Percentiles rank a stretch among this genome's conserved stretches.
phyloP scores from a whole-genome alignment of 1,140 invertebrate species.

The Ruditapes philippinarum region DNA sequence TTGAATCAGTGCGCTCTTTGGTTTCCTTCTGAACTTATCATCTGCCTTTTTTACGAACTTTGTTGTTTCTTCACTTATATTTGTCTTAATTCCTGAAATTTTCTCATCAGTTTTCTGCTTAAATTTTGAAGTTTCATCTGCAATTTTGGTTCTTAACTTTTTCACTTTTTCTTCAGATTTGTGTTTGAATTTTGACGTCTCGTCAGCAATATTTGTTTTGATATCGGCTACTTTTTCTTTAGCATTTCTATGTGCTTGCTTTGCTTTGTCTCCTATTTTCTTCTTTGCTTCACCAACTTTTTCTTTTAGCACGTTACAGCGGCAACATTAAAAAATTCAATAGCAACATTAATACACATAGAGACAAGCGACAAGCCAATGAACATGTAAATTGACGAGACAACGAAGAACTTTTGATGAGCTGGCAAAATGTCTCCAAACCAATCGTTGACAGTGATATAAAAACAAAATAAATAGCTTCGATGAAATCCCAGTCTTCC shows the following conservation, averaged over 20 bases:
- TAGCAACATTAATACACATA: conserved; percentile 98
- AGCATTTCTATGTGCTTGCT: conserved; percentile 35
- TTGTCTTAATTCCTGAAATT: conserved; percentile 83
- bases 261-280: conserved; percentile 47
- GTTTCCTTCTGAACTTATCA: conserved; percentile 29
- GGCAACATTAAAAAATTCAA: conserved; percentile 68
- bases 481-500: conserved; percentile 94
- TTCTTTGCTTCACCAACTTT: conserved; percentile 41
- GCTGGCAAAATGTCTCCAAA: conserved; percentile 95
- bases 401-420: conserved; percentile 95
- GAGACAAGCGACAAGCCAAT: conserved; percentile 96
- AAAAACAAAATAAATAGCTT: conserved; percentile 98
- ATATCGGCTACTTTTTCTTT: conserved; percentile 86
- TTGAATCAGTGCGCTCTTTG: not conserved
- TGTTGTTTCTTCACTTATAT: conserved; percentile 52
- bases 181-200: conserved; percentile 42
- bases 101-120: conserved; percentile 79
- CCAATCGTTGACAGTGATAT: conserved; percentile 90
- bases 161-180: conserved; percentile 44
- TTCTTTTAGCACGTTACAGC: conserved; percentile 56
- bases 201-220: conserved; percentile 51
- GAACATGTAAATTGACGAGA: conserved; percentile 97
- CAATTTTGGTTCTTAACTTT: conserved; percentile 28
- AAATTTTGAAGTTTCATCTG: conserved; percentile 42
- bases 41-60: conserved; percentile 52